Evolutionary conservation across 2,113 vertebrate genomes (phyloP), one percentile per base, ranked within the genome.

Genomic region (Seriola aureovittata): DNA sequence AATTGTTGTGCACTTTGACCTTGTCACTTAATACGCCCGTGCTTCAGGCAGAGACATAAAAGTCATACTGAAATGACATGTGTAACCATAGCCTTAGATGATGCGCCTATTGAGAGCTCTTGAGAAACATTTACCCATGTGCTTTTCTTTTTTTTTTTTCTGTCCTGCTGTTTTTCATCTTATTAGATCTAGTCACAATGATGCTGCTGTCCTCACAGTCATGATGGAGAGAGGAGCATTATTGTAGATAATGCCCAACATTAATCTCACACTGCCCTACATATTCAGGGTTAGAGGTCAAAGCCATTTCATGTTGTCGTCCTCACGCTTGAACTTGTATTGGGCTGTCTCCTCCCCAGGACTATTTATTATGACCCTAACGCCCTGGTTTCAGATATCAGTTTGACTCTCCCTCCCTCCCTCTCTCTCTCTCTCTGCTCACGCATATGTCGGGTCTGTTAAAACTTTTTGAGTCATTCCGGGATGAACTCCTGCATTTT

Each of bases 221-320:
- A 52, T 54, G 76, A 86, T 62, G 50, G 57, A 79, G 59, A 73
- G 80, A 79, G 63, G 58, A 81, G 84, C 76, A 71, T 87, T 88
- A 88, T 74, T 80, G 70, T 25, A 85, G 82, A 89, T 92, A 85
- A 92, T 84, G 81, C 80, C 71, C 46, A 68, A 65, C 85, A 89
- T 89, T 93, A 91, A 93, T 93, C 91, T 93, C 82, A 88, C 76
- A 64, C 76, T 79, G 85, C 57, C 90, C 92, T 86, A 91, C 81
- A 88, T 92, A 81, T 62, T 77, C 55, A 75, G 55, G 81, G 69
- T 89, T 58, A 80, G 60, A 88, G 89, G 85, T 89, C 86, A 89
- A 81, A 90, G 62, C 69, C 63, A 83, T 91, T 92, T 88, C 82
- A 87, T 78, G 78, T 81, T 83, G 48, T 75, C 34, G 4, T 88